Conservation (phyloP, 1,140 invertebrate species). For the Scaptodrosophila lebanonensis region DNA sequence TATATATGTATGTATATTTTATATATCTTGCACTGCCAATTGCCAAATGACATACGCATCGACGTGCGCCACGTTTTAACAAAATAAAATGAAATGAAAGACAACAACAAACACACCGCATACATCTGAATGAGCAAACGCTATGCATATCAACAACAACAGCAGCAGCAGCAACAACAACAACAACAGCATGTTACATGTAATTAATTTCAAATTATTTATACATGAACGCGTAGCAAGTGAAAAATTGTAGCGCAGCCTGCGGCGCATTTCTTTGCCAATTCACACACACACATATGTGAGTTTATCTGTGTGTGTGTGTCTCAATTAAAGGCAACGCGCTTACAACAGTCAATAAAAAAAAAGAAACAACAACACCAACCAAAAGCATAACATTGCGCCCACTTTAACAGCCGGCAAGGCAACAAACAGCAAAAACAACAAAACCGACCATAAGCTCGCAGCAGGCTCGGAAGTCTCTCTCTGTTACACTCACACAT, state of each 20-base stretch:
- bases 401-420: too few relatives aligned
- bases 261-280: slow-evolving; percentile 37
- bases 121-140: slow-evolving; percentile 38
- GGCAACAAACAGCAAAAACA: too few relatives aligned
- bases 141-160: too few relatives aligned
- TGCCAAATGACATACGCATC: background rate
- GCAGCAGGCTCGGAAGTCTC: too few relatives aligned
- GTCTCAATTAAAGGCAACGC: slow-evolving; percentile 44
- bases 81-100: slow-evolving; percentile 14
- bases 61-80: slow-evolving; percentile 7
- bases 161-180: too few relatives aligned
- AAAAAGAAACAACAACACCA: slow-evolving; percentile 21
- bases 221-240: slow-evolving; percentile 63
- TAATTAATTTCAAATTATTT: slow-evolving; percentile 76
- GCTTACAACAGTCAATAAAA: slow-evolving; percentile 15
- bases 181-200: slow-evolving; percentile 67
- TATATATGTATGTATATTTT: slow-evolving; percentile 49
- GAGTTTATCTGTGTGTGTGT: background rate
- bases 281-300: slow-evolving; percentile 34
- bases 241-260: slow-evolving; percentile 32
- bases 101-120: slow-evolving; percentile 37
- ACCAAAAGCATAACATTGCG: background rate
- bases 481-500: too few relatives aligned
- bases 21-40: slow-evolving; percentile 24
- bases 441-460: too few relatives aligned